phyloP scores from a whole-genome alignment of 2,888 invertebrate species.

The Caenorhabditis panamensis region DNA sequence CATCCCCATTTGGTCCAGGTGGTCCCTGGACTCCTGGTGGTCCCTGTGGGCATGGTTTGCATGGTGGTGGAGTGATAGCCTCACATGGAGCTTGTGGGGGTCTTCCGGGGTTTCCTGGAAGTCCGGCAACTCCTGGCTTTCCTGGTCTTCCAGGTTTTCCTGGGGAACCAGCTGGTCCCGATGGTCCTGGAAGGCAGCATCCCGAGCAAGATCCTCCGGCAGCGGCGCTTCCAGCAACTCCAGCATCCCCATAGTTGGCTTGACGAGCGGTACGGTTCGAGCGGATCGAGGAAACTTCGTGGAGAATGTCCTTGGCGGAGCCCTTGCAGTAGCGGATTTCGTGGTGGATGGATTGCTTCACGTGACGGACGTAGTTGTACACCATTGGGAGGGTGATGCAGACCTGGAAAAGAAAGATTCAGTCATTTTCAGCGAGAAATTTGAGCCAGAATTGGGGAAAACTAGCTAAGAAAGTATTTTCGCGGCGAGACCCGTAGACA shows the following conservation, averaged over 20 bases:
- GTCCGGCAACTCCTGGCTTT: constrained; percentile 73
- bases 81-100: constrained; percentile 68
- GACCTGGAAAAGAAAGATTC: constrained; percentile 41
- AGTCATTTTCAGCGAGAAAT: too few species aligned
- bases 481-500: too few species aligned
- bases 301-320: constrained; percentile 78
- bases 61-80: constrained; percentile 73
- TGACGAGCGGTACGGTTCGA: constrained; percentile 78
- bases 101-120: constrained; percentile 68
- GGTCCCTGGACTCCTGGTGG: constrained; percentile 73
- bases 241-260: constrained; percentile 67
- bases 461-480: too few species aligned
- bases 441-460: neutral
- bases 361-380: constrained; percentile 71
- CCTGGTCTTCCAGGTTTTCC: constrained; percentile 76
- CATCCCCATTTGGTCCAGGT: constrained; percentile 76
- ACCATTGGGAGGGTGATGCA: constrained; percentile 76
- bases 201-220: constrained; percentile 68
- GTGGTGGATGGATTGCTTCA: constrained; percentile 67
- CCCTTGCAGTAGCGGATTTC: constrained; percentile 73
- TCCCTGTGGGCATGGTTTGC: constrained; percentile 75
- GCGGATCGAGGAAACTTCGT: constrained; percentile 71
- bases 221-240: too few species aligned
- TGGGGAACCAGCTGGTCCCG: constrained; percentile 72
- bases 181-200: constrained; percentile 79